Percentiles rank a stretch among this genome's conserved stretches.
These are phyloP conservation scores for Chrysoperla carnea DNA, from an alignment of 1,140 invertebrate species.

Conservation along the genomic window DNA sequence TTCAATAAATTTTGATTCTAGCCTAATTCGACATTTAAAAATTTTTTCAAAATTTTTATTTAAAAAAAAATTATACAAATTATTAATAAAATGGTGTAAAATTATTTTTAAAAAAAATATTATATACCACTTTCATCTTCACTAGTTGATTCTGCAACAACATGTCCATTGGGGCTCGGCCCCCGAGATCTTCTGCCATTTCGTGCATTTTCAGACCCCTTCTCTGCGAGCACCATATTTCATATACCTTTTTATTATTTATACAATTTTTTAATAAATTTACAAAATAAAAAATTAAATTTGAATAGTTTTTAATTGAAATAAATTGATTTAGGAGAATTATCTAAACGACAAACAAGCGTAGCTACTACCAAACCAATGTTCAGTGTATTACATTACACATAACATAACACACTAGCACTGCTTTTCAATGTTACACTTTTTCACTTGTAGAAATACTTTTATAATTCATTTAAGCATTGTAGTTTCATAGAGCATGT, in stretches of 20 bases:
- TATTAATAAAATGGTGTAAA: slow-evolving; percentile 1
- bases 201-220: slow-evolving; percentile 57
- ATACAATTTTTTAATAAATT: too few relatives aligned
- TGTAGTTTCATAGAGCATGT: too few relatives aligned
- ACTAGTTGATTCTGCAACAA: slow-evolving; percentile 55
- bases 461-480: too few relatives aligned
- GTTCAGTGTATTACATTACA: too few relatives aligned
- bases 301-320: too few relatives aligned
- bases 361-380: too few relatives aligned
- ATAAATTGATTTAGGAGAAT: too few relatives aligned
- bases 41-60: slow-evolving; percentile 20
- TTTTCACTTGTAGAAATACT: too few relatives aligned
- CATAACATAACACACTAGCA: too few relatives aligned
- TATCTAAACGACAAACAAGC: too few relatives aligned
- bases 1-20: slow-evolving; percentile 6
- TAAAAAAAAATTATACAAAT: slow-evolving; percentile 8
- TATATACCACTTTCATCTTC: slow-evolving; percentile 61
- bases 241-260: background rate
- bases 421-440: too few relatives aligned
- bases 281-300: too few relatives aligned
- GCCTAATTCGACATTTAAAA: slow-evolving; percentile 17
- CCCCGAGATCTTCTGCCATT: slow-evolving; percentile 74
- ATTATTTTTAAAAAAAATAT: slow-evolving; percentile 1
- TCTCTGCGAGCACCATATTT: slow-evolving; percentile 72
- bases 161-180: slow-evolving; percentile 73